Conservation (phyloP, 2,797 vertebrate genomes). For the Pagetopsis macropterus region DNA sequence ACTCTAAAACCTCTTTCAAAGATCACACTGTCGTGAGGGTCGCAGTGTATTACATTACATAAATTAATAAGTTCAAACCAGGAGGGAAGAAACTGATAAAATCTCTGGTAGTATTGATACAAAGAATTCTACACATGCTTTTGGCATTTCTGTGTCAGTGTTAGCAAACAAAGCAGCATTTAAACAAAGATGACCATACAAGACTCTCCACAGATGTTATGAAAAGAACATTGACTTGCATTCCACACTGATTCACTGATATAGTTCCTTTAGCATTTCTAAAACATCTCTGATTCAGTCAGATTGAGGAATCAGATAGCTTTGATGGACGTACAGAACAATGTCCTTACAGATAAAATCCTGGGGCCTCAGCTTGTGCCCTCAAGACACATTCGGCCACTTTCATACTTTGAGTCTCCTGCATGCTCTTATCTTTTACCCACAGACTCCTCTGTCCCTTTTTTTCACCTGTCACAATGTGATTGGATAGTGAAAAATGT, state of each 20-base stretch:
- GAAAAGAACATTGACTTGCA: background rate
- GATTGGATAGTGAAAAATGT: conserved; percentile 59
- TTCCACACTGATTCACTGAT: conserved; percentile 28
- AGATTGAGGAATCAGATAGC: conserved; percentile 61
- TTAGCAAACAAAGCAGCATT: conserved; percentile 2
- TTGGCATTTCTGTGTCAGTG: too few species aligned
- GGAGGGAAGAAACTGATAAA: background rate
- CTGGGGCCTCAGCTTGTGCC: conserved; percentile 56
- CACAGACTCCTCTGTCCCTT: conserved; percentile 65
- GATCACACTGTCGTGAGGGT: conserved; percentile 50
- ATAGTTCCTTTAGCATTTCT: conserved; percentile 33
- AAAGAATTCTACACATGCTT: too few species aligned
- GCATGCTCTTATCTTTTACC: conserved; percentile 69
- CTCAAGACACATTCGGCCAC: conserved; percentile 50
- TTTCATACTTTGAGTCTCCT: conserved; percentile 45
- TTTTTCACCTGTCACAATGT: conserved; percentile 51
- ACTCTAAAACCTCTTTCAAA: conserved; percentile 38
- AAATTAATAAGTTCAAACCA: background rate
- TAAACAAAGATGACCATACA: conserved; percentile 3
- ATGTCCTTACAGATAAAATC: conserved; percentile 66
- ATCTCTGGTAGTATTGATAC: too few species aligned
- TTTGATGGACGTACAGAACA: conserved; percentile 68
- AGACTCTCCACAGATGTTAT: conserved; percentile 14
- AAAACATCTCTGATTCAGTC: conserved; percentile 46
- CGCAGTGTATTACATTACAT: conserved; percentile 20